A percentile compares a stretch with the other conserved stretches of the same genome.
These are phyloP conservation scores for Hystrix brachyura DNA, from an alignment of 2,113 vertebrate genomes.

Conservation along the genomic window DNA sequence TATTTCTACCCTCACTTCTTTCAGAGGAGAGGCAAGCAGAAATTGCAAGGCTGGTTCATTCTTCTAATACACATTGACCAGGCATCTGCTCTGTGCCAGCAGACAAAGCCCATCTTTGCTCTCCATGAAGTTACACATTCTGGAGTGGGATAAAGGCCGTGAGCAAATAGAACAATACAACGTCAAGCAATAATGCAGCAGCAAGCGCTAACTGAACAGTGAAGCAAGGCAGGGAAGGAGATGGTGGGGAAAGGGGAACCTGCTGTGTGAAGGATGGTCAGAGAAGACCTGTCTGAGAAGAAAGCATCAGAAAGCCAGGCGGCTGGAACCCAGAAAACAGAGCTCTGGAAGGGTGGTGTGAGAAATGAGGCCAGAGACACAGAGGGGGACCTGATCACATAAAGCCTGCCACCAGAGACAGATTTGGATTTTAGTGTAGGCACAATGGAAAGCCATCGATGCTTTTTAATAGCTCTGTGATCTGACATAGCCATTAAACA, in stretches of 20 bases:
- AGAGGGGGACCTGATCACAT: background rate
- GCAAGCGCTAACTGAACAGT: background rate
- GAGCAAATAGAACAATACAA: background rate
- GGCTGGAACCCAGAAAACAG: background rate
- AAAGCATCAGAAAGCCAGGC: background rate
- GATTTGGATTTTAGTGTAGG: background rate
- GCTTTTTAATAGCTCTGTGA: background rate
- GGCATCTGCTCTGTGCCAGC: background rate
- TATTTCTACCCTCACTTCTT: background rate
- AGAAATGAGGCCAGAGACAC: background rate
- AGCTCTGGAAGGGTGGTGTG: too few relatives aligned
- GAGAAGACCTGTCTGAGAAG: background rate
- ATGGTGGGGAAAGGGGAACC: accelerated
- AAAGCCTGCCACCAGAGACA: background rate
- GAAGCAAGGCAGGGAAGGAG: background rate
- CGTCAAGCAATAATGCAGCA: background rate
- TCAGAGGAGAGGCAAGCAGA: background rate
- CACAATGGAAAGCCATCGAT: background rate
- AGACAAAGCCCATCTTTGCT: background rate
- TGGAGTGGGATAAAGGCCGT: background rate
- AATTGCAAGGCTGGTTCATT: background rate
- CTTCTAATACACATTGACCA: too few relatives aligned
- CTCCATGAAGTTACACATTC: background rate
- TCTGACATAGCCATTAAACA: background rate
- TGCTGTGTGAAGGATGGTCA: background rate